Base-by-base conservation (phyloP, 2,797 vertebrate genomes). In the Enoplosus armatus region DNA sequence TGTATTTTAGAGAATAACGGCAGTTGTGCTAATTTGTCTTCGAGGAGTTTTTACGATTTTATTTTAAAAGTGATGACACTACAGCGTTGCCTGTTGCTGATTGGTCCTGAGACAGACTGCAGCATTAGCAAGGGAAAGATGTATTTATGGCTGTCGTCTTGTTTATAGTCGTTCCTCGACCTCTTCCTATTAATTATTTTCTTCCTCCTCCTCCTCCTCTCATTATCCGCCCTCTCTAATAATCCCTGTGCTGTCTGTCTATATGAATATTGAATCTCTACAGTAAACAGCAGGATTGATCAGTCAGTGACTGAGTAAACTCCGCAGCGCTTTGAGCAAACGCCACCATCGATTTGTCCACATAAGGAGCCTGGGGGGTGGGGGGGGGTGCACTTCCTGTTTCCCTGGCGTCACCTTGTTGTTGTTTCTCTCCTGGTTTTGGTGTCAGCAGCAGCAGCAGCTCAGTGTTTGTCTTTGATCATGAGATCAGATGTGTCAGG, bases 261-360 rank as follows among this genome's bases (percentile, higher is more conserved):
- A 29, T 51, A 10, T 74, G 70, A 79, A 75, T 43, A 58, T 86
- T 33, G 58, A 70, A 89, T 59, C 67, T 85, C 64, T 14, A 73
- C 50, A 18, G 85, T 80, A 76, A 85, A 85, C 80, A 37, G 43
- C 29, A 10, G 6, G 8, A 85, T 87, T 75, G 86, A 88, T 87
- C 81, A 55, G 47, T 37, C 47, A 2, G 67, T 59, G 62, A 65
- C 79, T 69, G 79, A 84, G 85, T 80, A 82, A 87, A 91, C 87
- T 64, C 60, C 24, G 72, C 70, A 16, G 37, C 37, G 18, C 80
- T 86, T 27, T 82, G 77, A 77, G 75, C 77, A 85, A 91, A 91
- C 83, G 48, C 27, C 24, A 0, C 27, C 80, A 91, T 90, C 26
- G 88, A 89, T 89, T 65, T 45, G 79, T 87, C 75, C 50, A 27